Evolutionary conservation across 2,113 vertebrate species (phyloP).

Genomic region (Notothenia coriiceps): DNA sequence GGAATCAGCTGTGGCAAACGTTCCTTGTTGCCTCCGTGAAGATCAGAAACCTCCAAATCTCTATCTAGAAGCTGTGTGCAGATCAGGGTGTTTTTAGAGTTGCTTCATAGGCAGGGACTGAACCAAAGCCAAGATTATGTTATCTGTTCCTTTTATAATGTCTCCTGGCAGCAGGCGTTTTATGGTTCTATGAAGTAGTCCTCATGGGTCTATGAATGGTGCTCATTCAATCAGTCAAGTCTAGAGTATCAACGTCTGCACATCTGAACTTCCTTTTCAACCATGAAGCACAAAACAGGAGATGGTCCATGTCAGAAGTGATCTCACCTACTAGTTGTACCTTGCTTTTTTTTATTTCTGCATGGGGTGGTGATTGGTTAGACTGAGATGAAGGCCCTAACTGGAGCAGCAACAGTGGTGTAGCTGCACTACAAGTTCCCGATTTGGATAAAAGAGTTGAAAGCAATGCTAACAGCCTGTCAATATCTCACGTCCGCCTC

Average conservation of each 20-base stretch:
- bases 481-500: slow-evolving; percentile 25
- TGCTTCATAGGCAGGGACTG: slow-evolving; percentile 8
- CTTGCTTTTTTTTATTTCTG: too few species aligned
- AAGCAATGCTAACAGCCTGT: slow-evolving; percentile 38
- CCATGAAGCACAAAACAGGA: too few species aligned
- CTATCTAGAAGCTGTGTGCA: slow-evolving; percentile 6
- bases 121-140: slow-evolving; percentile 37
- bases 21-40: not conserved
- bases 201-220: not conserved
- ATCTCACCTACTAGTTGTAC: too few species aligned
- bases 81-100: slow-evolving; percentile 16
- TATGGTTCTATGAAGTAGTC: too few species aligned
- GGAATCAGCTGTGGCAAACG: slow-evolving; percentile 10
- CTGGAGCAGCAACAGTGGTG: slow-evolving; percentile 14
- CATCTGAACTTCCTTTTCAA: too few species aligned
- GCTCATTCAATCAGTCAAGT: not conserved
- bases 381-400: too few species aligned
- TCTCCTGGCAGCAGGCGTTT: too few species aligned
- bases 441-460: slow-evolving; percentile 1
- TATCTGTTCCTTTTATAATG: slow-evolving; percentile 36
- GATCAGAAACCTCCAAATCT: slow-evolving; percentile 41
- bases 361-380: too few species aligned
- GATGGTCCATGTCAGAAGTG: too few species aligned
- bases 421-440: slow-evolving; percentile 7
- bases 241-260: too few species aligned